Percentiles rank a stretch among this genome's conserved stretches.
Conservation (phyloP, 2,797 vertebrate species). For the Propithecus perrieri region DNA sequence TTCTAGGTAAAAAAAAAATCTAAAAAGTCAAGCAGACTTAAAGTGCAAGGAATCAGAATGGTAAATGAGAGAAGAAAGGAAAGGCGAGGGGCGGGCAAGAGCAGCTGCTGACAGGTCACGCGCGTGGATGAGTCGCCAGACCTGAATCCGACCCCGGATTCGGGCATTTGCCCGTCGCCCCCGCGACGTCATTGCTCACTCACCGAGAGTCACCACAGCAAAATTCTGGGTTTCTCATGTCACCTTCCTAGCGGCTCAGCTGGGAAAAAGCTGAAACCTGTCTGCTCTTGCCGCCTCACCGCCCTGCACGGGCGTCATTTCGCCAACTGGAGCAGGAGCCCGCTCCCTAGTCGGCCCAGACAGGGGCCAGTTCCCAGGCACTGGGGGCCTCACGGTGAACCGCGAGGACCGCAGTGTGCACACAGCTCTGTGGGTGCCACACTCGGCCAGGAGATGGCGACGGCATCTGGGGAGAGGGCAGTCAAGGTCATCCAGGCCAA, state of each 20-base stretch:
- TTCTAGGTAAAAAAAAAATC: background rate
- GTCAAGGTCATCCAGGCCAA: background rate
- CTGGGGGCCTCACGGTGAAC: background rate
- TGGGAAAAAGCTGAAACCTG: background rate
- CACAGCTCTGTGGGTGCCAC: too few species aligned
- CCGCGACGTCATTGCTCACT: background rate
- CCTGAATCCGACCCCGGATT: background rate
- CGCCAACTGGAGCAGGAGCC: background rate
- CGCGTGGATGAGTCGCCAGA: too few species aligned
- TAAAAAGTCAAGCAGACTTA: background rate
- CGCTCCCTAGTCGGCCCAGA: rapidly evolving
- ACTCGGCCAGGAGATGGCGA: background rate
- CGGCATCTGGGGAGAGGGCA: rapidly evolving
- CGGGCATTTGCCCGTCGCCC: background rate
- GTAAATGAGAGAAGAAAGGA: background rate
- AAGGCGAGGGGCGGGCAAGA: background rate
- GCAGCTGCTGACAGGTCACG: background rate
- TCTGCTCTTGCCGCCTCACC: background rate
- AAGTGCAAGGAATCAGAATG: background rate
- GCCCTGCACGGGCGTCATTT: background rate
- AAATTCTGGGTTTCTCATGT: background rate
- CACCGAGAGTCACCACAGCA: background rate
- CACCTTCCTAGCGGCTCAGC: background rate
- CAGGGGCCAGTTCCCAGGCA: background rate
- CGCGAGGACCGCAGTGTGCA: rapidly evolving